Conservation (phyloP, 2,888 invertebrate genomes). For the Lithophane leautieri region DNA sequence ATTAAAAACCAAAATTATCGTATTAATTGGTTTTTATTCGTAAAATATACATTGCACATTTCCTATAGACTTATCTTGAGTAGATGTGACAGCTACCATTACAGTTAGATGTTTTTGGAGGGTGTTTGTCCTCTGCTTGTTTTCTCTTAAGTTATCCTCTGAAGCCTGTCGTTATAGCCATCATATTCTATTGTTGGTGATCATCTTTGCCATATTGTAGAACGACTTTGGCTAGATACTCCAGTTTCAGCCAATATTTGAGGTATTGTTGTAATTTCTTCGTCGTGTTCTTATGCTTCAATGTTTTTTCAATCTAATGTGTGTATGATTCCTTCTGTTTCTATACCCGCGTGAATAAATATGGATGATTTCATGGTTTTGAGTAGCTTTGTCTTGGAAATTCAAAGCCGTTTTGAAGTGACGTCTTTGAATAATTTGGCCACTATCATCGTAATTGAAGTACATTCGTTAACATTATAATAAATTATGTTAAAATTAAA, state of each 20-base stretch:
- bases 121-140: background rate
- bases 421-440: background rate
- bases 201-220: background rate
- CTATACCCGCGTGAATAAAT: background rate
- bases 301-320: background rate
- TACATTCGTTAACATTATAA: background rate
- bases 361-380: background rate
- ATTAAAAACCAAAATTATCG: background rate
- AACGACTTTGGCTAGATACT: too few species aligned
- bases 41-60: background rate
- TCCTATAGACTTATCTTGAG: background rate
- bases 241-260: too few species aligned
- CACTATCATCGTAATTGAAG: background rate
- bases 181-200: background rate
- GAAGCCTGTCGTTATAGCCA: background rate
- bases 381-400: background rate
- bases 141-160: background rate
- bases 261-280: background rate
- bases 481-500: background rate
- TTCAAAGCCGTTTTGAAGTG: background rate
- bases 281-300: background rate
- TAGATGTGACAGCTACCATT: background rate
- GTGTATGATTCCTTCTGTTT: background rate
- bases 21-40: conserved; percentile 7
- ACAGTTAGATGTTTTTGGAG: background rate